Percentiles rank a stretch among this genome's conserved stretches.
Evolutionary conservation across 1,140 invertebrate genomes (phyloP).

Genomic region (Drosophila serrata): DNA sequence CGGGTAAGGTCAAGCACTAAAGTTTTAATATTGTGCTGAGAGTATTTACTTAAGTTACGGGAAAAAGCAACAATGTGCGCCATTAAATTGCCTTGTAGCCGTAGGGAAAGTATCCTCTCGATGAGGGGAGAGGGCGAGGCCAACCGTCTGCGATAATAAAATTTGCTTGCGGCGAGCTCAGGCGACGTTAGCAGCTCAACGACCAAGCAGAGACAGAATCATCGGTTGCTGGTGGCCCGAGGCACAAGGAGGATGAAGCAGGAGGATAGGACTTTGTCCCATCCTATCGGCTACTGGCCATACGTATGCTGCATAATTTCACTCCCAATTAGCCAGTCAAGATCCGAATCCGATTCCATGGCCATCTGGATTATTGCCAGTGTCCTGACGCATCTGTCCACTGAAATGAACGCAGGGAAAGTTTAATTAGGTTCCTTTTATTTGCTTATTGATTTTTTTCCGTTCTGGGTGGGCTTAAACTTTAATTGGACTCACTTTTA

Average conservation of each 20-base stretch:
- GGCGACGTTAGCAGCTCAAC: conserved; percentile 70
- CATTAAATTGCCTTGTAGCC: conserved; percentile 52
- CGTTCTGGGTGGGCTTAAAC: not conserved
- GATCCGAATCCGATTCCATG: conserved; percentile 12
- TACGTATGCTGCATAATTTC: conserved; percentile 23
- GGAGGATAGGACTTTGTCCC: not conserved
- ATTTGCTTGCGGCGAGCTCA: conserved; percentile 60
- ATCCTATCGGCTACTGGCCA: not conserved
- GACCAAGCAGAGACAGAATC: conserved; percentile 17
- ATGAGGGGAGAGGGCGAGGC: not conserved
- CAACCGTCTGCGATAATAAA: conserved; percentile 55
- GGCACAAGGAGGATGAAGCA: too few species aligned
- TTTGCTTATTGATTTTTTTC: conserved; percentile 32
- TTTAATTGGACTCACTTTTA: conserved; percentile 36
- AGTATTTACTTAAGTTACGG: conserved; percentile 67
- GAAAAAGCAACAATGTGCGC: conserved; percentile 57
- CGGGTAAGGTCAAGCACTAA: conserved; percentile 64
- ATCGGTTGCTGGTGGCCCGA: not conserved
- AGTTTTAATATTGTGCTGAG: conserved; percentile 60
- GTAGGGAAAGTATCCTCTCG: conserved; percentile 3
- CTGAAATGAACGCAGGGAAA: not conserved
- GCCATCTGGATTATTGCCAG: conserved; percentile 17
- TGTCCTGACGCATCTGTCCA: not conserved
- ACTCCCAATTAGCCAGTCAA: conserved; percentile 31
- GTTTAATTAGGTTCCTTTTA: conserved; percentile 21